These are phyloP conservation scores for Lophotis ruficrista DNA, from an alignment of 2,113 vertebrate species.

Conservation along the genomic window DNA sequence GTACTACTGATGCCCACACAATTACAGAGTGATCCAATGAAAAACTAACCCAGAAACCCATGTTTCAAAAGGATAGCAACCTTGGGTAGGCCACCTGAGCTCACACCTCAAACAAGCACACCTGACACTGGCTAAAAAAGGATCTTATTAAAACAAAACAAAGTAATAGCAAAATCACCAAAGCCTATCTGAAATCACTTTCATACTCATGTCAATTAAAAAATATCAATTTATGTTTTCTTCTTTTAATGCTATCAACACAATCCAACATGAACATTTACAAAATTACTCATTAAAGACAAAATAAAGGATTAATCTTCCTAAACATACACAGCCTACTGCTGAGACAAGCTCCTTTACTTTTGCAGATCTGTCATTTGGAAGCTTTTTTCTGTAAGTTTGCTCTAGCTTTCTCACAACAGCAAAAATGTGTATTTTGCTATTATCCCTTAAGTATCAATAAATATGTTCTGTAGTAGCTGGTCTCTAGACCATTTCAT, in stretches of 20 bases:
- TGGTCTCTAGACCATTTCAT: conserved; percentile 6
- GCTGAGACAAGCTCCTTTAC: conserved; percentile 31
- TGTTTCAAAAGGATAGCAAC: not conserved
- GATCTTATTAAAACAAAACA: not conserved
- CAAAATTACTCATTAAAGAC: not conserved
- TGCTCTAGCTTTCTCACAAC: not conserved
- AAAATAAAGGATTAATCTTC: conserved; percentile 42
- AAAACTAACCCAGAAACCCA: not conserved
- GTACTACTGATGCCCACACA: not conserved
- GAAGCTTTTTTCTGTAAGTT: not conserved
- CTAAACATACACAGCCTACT: not conserved
- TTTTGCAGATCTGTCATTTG: not conserved
- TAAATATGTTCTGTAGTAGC: conserved; percentile 15
- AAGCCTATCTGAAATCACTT: not conserved
- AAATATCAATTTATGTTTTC: not conserved
- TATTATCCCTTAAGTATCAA: not conserved
- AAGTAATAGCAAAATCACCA: not conserved
- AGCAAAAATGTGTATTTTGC: not conserved
- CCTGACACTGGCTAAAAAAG: not conserved
- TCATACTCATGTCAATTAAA: not conserved
- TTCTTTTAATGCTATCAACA: not conserved
- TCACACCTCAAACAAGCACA: not conserved
- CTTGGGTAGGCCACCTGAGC: not conserved
- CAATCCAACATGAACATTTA: not conserved
- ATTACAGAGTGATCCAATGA: not conserved